Conservation (phyloP, 2,888 invertebrate species). For the Calameuta filiformis region DNA sequence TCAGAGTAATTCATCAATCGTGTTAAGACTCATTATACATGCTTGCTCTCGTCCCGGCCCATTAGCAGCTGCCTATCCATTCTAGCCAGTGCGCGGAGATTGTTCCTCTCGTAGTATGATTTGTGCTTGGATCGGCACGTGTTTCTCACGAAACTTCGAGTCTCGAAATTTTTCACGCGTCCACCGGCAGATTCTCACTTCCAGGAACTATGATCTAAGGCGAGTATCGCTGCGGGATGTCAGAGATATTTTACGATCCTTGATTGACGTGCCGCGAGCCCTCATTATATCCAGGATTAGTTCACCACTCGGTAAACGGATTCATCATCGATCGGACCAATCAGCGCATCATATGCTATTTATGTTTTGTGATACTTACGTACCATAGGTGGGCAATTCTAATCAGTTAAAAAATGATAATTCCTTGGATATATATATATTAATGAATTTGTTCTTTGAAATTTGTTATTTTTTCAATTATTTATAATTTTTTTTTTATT, state of each 20-base stretch:
- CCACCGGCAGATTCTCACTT: background rate
- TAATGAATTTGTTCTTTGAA: background rate
- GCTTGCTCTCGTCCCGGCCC: background rate
- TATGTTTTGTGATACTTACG: background rate
- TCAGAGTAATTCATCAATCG: background rate
- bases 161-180: background rate
- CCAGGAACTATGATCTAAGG: constrained; percentile 7
- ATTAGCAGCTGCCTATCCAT: background rate
- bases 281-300: background rate
- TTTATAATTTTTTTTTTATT: background rate
- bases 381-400: background rate
- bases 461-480: background rate
- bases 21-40: constrained; percentile 6
- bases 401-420: too few species aligned
- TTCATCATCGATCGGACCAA: background rate
- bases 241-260: constrained; percentile 3
- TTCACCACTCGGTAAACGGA: background rate
- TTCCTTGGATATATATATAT: too few species aligned
- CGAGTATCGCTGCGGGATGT: background rate
- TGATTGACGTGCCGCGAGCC: background rate
- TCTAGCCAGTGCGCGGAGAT: background rate
- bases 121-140: background rate
- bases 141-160: background rate
- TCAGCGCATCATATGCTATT: background rate
- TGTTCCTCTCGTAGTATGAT: background rate